These are phyloP conservation scores for Osmerus mordax DNA, from an alignment of 2,113 vertebrate species.

Conservation along the genomic window DNA sequence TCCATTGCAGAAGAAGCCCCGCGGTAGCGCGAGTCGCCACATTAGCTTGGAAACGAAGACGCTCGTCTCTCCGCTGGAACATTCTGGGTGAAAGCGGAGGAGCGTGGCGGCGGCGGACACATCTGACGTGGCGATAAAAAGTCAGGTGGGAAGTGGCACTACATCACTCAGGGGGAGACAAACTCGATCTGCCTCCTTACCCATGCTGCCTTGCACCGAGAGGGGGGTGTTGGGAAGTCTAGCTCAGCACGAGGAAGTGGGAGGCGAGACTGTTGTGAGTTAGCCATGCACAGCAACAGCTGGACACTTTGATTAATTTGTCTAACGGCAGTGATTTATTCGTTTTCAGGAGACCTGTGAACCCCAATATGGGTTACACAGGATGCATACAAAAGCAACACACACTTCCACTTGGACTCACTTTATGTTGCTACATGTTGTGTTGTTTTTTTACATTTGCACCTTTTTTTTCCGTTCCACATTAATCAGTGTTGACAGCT, in stretches of 20 bases:
- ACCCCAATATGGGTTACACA: slow-evolving; percentile 53
- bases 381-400: slow-evolving; percentile 56
- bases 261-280: slow-evolving; percentile 35
- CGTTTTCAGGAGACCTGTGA: slow-evolving; percentile 58
- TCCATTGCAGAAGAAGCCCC: background rate
- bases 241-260: slow-evolving; percentile 23
- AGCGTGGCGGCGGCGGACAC: slow-evolving; percentile 30
- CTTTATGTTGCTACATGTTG: slow-evolving; percentile 50
- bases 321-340: slow-evolving; percentile 68
- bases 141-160: slow-evolving; percentile 52
- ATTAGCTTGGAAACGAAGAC: background rate
- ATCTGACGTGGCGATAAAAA: slow-evolving; percentile 52
- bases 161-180: slow-evolving; percentile 52
- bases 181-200: slow-evolving; percentile 48
- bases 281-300: slow-evolving; percentile 62
- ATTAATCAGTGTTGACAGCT: slow-evolving; percentile 61
- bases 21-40: background rate
- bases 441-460: background rate
- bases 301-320: slow-evolving; percentile 72
- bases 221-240: slow-evolving; percentile 18
- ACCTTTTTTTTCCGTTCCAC: slow-evolving; percentile 24
- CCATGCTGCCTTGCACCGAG: slow-evolving; percentile 20
- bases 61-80: slow-evolving; percentile 16
- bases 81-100: slow-evolving; percentile 29
- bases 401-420: slow-evolving; percentile 45